Conservation (phyloP, 2,888 invertebrate genomes). For the Encarsia formosa region DNA sequence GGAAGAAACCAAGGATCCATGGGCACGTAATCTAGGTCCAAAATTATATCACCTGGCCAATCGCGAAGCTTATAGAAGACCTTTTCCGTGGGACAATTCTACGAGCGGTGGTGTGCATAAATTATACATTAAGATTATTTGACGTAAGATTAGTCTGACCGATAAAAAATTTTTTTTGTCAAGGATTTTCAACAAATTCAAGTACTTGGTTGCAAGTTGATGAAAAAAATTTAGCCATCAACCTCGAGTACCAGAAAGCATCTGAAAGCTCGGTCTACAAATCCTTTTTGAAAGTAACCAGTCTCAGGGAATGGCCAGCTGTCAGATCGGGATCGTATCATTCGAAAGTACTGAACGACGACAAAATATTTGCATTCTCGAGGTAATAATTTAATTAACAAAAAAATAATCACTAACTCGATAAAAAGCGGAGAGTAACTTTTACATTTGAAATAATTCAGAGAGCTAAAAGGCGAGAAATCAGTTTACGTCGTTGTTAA, state of each 20-base stretch:
- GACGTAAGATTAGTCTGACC: no score
- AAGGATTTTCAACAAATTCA: constrained; percentile 59
- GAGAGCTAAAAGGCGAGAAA: constrained; percentile 49
- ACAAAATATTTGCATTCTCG: constrained; percentile 32
- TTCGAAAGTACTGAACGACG: constrained; percentile 56
- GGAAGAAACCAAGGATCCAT: constrained; percentile 62
- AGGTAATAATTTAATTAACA: no score
- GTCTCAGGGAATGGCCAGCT: constrained; percentile 55
- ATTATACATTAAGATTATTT: no score
- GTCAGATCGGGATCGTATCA: constrained; percentile 57
- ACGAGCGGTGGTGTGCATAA: constrained; percentile 64
- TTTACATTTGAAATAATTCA: no score
- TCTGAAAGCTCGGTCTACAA: constrained; percentile 58
- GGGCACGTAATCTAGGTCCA: constrained; percentile 58
- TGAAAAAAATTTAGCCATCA: constrained; percentile 58
- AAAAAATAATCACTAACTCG: no score
- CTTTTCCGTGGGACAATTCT: constrained; percentile 72
- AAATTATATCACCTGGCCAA: constrained; percentile 57
- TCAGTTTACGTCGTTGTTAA: constrained; percentile 55
- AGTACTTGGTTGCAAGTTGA: constrained; percentile 69
- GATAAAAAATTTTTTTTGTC: no score
- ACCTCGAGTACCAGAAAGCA: constrained; percentile 56
- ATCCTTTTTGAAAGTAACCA: constrained; percentile 59
- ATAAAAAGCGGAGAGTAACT: no score
- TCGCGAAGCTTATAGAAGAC: constrained; percentile 73